These are phyloP conservation scores for Periparus ater DNA, from an alignment of 2,797 vertebrate species.

Conservation along the genomic window DNA sequence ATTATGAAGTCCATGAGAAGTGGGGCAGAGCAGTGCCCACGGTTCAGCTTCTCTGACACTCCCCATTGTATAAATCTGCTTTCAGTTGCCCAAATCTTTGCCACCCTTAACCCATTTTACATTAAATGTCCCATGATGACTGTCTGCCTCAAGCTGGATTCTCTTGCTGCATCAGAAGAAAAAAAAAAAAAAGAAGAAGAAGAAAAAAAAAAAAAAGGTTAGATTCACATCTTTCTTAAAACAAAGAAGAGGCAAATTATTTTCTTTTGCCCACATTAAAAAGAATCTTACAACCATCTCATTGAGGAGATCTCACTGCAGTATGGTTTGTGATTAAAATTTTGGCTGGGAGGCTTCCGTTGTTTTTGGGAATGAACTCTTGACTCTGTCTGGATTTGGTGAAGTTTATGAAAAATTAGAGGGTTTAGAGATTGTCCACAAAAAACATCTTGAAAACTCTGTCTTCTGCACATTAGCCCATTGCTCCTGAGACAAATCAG, in stretches of 20 bases:
- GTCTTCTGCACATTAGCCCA: neutral
- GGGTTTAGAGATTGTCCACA: neutral
- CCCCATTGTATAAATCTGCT: neutral
- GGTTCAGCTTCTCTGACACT: neutral
- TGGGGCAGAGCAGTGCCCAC: neutral
- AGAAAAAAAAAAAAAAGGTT: fast-evolving
- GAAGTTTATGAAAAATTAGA: neutral
- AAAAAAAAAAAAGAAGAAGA: fast-evolving
- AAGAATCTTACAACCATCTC: neutral
- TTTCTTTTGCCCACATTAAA: constrained; percentile 14
- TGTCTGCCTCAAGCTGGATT: neutral
- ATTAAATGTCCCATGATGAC: neutral
- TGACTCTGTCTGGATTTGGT: neutral
- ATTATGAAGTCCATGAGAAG: neutral
- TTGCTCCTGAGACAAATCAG: neutral
- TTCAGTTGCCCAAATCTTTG: neutral
- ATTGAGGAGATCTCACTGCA: neutral
- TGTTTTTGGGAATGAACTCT: neutral
- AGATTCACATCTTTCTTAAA: neutral
- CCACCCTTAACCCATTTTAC: neutral
- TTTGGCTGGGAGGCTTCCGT: neutral
- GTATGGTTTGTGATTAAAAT: neutral
- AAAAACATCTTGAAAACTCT: neutral
- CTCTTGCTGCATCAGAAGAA: neutral
- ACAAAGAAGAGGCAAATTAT: neutral